Base-by-base conservation (phyloP, 2,888 invertebrate genomes). In the Agrotis exclamationis region DNA sequence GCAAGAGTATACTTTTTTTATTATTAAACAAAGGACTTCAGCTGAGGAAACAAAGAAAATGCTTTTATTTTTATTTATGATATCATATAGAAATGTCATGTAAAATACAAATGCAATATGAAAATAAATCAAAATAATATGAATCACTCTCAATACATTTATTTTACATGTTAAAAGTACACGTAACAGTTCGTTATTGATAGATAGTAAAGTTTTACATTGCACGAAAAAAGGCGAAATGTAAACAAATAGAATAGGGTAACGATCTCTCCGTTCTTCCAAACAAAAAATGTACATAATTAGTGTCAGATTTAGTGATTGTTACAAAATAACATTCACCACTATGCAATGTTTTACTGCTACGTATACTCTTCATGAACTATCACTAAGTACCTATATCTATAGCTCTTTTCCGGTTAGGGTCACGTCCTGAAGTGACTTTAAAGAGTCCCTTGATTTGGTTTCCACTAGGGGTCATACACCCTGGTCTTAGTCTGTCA, bases 401-500 rank as follows among this genome's bases (percentile, higher is more conserved):
- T 80, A 81, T 75, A 70, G 70, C 65, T 76, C 64, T 67, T 59
- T 64, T 66, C 50, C 50, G 62, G 62, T 63, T 63, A 91, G 89
- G 96, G 97, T 97, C 97, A 97, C 97, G 97, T 97, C 97, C 94
- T 96, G 93, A 91, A 92, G 97, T 97, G 97, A 97, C 97, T 97
- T 97, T 97, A 91, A 39, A 76, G 64, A 87, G 91, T 96, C 96
- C 96, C 96, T 97, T 97, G 97, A 97, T 97, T 97, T 97, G 97
- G 97, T 97, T 97, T 97, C 97, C 97, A 97, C 96, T 97, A 97
- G 97, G 97, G 97, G 96, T 97, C 97, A 96, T 96, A 96, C 93
- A 96, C 97, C 97, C 96, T 96, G 96, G 88, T 94, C 89, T 86
- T 78, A 87, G 87, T 85, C 83, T 85, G 79, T 83, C 84, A 84